phyloP scores from a whole-genome alignment of 2,888 invertebrate species.

The Myathropa florea region DNA sequence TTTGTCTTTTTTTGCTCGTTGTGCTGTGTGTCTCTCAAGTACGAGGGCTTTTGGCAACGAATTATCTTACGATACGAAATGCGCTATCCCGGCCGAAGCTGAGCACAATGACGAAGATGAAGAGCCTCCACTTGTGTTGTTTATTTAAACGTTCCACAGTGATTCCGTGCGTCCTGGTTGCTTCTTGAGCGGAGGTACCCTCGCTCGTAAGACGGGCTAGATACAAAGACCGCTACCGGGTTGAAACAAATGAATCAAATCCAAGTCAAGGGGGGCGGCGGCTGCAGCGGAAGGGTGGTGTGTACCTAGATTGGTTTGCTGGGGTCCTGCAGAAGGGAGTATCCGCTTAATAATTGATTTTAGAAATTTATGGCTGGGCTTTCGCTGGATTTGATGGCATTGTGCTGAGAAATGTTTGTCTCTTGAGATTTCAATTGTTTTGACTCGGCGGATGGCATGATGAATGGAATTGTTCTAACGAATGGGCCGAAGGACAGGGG shows the following conservation, averaged over 20 bases:
- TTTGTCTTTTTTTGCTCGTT: background rate
- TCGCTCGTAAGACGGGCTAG: background rate
- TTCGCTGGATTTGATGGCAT: too few relatives aligned
- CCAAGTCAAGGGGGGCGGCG: constrained; percentile 39
- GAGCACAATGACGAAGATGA: constrained; percentile 24
- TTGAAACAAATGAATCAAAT: constrained; percentile 36
- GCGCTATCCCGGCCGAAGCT: background rate
- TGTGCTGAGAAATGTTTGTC: background rate
- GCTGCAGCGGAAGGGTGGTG: background rate
- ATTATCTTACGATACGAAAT: constrained; percentile 37
- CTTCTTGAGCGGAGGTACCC: constrained; percentile 8
- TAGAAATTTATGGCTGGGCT: background rate
- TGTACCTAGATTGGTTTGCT: background rate
- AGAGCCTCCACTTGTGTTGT: constrained; percentile 40
- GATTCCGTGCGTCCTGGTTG: constrained; percentile 23
- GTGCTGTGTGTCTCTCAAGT: constrained; percentile 9
- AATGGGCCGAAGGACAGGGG: background rate
- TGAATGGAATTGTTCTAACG: background rate
- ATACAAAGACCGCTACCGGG: constrained; percentile 28
- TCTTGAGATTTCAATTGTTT: background rate
- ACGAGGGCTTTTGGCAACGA: constrained; percentile 41
- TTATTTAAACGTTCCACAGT: constrained; percentile 48
- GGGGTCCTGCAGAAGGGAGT: background rate
- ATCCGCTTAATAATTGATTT: background rate
- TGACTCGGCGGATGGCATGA: background rate